These are phyloP conservation scores for Drosophila ambigua DNA, from an alignment of 1,140 invertebrate species.

Conservation along the genomic window DNA sequence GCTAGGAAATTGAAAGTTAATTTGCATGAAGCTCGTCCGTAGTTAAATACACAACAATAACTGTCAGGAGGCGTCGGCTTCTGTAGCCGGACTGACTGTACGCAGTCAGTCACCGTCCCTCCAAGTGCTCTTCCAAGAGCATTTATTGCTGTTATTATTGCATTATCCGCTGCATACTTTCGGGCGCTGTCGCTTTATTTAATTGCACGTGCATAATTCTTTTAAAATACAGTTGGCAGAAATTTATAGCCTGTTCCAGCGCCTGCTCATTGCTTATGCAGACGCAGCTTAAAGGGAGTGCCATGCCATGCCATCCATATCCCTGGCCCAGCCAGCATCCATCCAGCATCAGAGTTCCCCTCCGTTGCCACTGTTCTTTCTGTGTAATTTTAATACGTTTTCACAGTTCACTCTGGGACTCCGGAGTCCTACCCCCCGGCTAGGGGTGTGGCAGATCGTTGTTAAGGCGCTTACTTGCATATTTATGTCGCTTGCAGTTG, in stretches of 20 bases:
- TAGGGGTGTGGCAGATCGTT: conserved; percentile 19
- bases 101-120: not conserved
- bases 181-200: conserved; percentile 66
- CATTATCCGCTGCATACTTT: conserved; percentile 64
- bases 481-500: conserved; percentile 65
- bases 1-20: conserved; percentile 81
- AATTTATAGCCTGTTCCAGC: conserved; percentile 66
- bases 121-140: conserved; percentile 30
- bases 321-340: not conserved
- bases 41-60: conserved; percentile 78
- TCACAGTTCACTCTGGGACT: conserved; percentile 36
- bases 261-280: conserved; percentile 70
- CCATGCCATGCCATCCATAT: conserved; percentile 2
- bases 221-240: conserved; percentile 75
- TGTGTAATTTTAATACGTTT: conserved; percentile 75
- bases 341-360: too few relatives aligned
- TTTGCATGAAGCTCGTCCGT: conserved; percentile 71
- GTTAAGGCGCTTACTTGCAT: conserved; percentile 78
- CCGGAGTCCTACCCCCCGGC: not conserved
- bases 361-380: conserved; percentile 7
- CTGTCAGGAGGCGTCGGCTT: conserved; percentile 27
- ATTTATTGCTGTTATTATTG: conserved; percentile 77
- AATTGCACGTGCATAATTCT: conserved; percentile 81
- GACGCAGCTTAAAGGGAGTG: conserved; percentile 55
- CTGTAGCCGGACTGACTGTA: too few relatives aligned